Percentiles rank a stretch among this genome's conserved stretches.
These are phyloP conservation scores for Cyphomyrus discorhynchus DNA, from an alignment of 2,113 vertebrate species.

Conservation along the genomic window DNA sequence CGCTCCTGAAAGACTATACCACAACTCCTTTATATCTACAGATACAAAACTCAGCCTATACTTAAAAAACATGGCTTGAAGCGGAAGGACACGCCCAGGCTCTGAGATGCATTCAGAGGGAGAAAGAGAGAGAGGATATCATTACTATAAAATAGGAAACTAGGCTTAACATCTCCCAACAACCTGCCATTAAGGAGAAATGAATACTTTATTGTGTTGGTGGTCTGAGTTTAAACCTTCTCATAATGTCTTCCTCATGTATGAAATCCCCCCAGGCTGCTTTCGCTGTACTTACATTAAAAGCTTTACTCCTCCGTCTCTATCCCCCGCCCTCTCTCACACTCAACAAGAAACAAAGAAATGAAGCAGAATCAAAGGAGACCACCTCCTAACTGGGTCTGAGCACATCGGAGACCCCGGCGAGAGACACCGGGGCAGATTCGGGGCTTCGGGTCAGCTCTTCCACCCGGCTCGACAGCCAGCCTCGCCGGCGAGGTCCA, in stretches of 20 bases:
- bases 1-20: constrained; percentile 53
- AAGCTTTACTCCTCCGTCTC: constrained; percentile 46
- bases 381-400: constrained; percentile 36
- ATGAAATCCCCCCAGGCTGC: constrained; percentile 44
- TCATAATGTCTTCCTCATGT: constrained; percentile 51
- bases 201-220: constrained; percentile 61
- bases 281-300: constrained; percentile 40
- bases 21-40: constrained; percentile 49
- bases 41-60: constrained; percentile 61
- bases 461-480: constrained; percentile 50
- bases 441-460: constrained; percentile 54
- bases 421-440: constrained; percentile 45
- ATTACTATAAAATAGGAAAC: constrained; percentile 62
- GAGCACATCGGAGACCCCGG: constrained; percentile 39
- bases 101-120: constrained; percentile 53
- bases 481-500: constrained; percentile 41
- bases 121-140: constrained; percentile 56
- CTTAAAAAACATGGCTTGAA: constrained; percentile 59
- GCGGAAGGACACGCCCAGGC: constrained; percentile 64
- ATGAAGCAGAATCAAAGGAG: constrained; percentile 31
- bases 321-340: constrained; percentile 40
- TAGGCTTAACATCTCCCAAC: constrained; percentile 57
- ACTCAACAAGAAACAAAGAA: constrained; percentile 25
- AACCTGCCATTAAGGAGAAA: constrained; percentile 54
- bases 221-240: constrained; percentile 53